Evolutionary conservation across 2,113 vertebrate genomes (phyloP).

Genomic region (Excalfactoria chinensis): DNA sequence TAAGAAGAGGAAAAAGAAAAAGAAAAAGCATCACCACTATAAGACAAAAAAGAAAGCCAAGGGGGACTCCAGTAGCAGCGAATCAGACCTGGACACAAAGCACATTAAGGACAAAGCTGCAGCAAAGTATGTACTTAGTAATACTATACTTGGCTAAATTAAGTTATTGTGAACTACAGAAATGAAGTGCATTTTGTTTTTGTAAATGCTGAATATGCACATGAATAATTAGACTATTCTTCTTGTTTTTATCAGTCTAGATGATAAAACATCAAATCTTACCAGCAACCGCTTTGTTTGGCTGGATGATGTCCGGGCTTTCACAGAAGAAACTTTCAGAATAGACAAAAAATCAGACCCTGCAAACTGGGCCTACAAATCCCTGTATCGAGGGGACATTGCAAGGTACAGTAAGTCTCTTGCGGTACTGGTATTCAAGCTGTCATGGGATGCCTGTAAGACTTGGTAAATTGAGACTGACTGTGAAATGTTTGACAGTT

Average conservation of each 20-base stretch:
- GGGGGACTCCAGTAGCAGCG: constrained; percentile 69
- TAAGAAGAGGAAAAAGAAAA: constrained; percentile 86
- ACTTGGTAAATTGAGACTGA: neutral
- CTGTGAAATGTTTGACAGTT: neutral
- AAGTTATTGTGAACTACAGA: neutral
- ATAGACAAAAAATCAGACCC: constrained; percentile 88
- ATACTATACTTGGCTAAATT: neutral
- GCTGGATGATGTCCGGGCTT: constrained; percentile 87
- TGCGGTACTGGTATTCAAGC: neutral
- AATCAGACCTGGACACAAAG: constrained; percentile 75
- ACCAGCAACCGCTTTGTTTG: constrained; percentile 75
- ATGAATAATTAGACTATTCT: neutral
- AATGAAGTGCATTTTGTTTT: neutral
- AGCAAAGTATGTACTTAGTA: constrained; percentile 57
- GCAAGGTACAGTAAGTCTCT: constrained; percentile 79
- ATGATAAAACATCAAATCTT: constrained; percentile 24
- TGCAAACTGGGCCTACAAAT: constrained; percentile 96
- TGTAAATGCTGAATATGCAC: neutral
- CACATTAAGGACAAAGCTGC: constrained; percentile 73
- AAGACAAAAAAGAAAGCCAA: constrained; percentile 74
- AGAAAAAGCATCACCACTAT: constrained; percentile 78
- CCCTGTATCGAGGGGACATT: constrained; percentile 91
- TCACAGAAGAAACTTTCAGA: constrained; percentile 81
- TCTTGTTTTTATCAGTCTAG: constrained; percentile 57
- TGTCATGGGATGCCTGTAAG: neutral